Evolutionary conservation across 1,140 invertebrate genomes (phyloP), one percentile per base, ranked within the genome.

Genomic region (Nylanderia fulva): DNA sequence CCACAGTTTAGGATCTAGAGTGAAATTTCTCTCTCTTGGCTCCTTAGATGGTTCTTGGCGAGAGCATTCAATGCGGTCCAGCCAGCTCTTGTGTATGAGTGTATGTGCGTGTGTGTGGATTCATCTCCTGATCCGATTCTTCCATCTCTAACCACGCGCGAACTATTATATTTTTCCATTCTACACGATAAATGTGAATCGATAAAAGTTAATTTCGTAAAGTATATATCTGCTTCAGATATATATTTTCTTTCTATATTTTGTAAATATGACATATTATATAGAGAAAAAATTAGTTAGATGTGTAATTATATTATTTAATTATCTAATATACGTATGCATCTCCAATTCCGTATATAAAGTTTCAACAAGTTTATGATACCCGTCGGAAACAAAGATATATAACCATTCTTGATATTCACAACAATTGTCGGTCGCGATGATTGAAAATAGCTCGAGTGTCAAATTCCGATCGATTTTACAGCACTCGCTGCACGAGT

Each of bases 1-100:
- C 48, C 66, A 27, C 48, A 42, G 36, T 82, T 71, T 60, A 71
- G 66, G n/a, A 56, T 29, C 5, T 29, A 33, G 27, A 66, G 13
- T 36, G 33, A 80, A 58, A 56, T 71, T 58, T 42, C 13, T 68
- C 24, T 75, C 21, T 39, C 7, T 36, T 33, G 56, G 9, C 18
- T 18, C n/a, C 9, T 77, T 13, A 24, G 9, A 52, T 18, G 29
- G 13, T 5, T 77, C 24, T 42, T 52, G 52, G 18, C 76, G 21
- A 58, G 42, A 58, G 27, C 71, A 27, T 33, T 42, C 36, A 42
- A 42, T 71, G 8, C 9, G n/a, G n/a, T 77, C 13, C 18, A 52
- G 52, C 13, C 21, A 18, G 18, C 18, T 42, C 2, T 9, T 42
- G 29, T 33, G 29, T 33, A 3, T 33, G 29, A 1, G 29, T 33